Base-by-base conservation (phyloP, 2,888 invertebrate genomes). In the Diachrysia chrysitis region DNA sequence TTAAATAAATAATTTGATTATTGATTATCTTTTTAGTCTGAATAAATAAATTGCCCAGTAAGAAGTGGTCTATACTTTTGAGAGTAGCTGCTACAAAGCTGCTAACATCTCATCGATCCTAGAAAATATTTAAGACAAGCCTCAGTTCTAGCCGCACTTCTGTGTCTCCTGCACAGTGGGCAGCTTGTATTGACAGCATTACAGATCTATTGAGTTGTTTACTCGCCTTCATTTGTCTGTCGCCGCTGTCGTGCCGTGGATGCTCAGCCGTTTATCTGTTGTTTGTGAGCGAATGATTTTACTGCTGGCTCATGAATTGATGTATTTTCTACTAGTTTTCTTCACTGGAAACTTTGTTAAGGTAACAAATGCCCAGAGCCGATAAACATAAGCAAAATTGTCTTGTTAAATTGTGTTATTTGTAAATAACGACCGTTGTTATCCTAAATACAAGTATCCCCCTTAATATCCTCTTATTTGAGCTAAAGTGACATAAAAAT, bases 111-210 rank as follows among this genome's bases (percentile, higher is more conserved):
- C 10, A 12, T 12, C 7, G 1, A 12, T 37, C 37, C 16, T 37
- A n/a, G 16, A 16, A 16, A 2, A 42, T 5, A 42, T 0, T 5
- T n/a, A 42, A n/a, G 0, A 42, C 0, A 16, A 57, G 32, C 10
- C 3, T 29, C 29, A 29, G 5, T 29, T 35, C 1, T 37, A 14
- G 14, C n/a, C 0, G 51, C 14, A 42, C 55, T 46, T 35, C 32
- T 64, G 19, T 29, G 23, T 35, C 16, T 48, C 64, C 57, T 29
- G 63, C 21, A 37, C 61, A 48, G 55, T 23, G 35, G 16, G 53
- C 57, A 60, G 51, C 64, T 78, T 76, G 83, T 76, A 78, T 78
- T 81, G 83, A 81, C 81, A 78, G 64, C 60, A 67, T 66, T 69
- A 67, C 62, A 55, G 57, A 69, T 58, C 69, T 69, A 66, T 65